Base-by-base conservation (phyloP, 2,113 vertebrate species). In the Ophiodon elongatus region DNA sequence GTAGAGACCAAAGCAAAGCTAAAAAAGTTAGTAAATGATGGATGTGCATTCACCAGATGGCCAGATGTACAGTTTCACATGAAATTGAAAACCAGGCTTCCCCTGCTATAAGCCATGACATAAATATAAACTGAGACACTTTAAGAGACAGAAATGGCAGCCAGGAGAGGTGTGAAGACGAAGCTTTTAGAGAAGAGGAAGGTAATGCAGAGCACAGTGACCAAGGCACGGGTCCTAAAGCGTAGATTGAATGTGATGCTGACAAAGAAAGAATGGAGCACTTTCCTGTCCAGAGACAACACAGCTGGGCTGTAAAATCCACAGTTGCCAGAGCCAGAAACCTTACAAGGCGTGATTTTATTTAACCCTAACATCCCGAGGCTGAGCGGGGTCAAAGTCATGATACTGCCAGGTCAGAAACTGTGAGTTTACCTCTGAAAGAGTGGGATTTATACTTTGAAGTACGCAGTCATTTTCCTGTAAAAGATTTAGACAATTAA, bases 281-380 rank as follows among this genome's bases (percentile, higher is more conserved):
- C 65, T 79, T 50, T 23, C 27, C 66, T 56, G 23, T 37, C 43
- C 35, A 8, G 79, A 85, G 77, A 79, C 79, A 84, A 82, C 52
- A 83, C 86, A 88, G 75, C 80, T 73, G 83, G 80, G 54, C 73
- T 73, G 25, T 82, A 87, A 77, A 83, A 82, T 43, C 88, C 68
- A 77, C 4, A 65, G 73, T 73, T 41, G 6, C 50, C 37, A 60
- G 59, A 73, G 76, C 57, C 80, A 79, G 29, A 76, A 88, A 23
- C 62, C 54, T 76, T n/a, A 57, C 25, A 52, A 4, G 33, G 21
- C 60, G 47, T 67, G 35, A 17, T 23, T 76, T 25, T 21, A 80
- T 88, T 77, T 57, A 83, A 75, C 60, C 64, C 74, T 66, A 71
- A 14, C 23, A 27, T 52, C 27, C 11, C 25, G 4, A 60, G 35